These are phyloP conservation scores for Streblospio benedicti DNA, from an alignment of 1,140 invertebrate species.

Conservation along the genomic window DNA sequence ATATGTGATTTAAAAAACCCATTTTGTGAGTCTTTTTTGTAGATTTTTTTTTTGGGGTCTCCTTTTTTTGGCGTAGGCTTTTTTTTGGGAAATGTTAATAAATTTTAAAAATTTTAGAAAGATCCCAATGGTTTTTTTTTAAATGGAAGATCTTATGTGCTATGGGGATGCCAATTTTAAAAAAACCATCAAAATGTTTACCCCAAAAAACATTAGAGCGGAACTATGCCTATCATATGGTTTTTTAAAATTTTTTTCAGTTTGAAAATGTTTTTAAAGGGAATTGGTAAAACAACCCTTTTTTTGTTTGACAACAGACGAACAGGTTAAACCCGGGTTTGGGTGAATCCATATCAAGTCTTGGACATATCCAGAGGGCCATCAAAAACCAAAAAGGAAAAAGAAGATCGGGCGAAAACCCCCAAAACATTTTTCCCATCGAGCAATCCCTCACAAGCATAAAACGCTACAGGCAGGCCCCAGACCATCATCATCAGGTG, in stretches of 20 bases:
- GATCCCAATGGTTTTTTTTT: not conserved
- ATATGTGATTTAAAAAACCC: constrained; percentile 64
- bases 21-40: constrained; percentile 25
- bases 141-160: no score
- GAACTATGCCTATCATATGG: no score
- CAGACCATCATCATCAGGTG: constrained; percentile 95
- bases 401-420: constrained; percentile 92
- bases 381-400: constrained; percentile 96
- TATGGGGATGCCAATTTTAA: no score
- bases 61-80: not conserved
- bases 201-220: no score
- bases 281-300: no score
- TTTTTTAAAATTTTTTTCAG: no score
- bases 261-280: no score
- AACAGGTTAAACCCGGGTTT: constrained; percentile 95
- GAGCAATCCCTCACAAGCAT: constrained; percentile 96
- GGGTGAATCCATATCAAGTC: constrained; percentile 98
- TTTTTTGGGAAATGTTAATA: constrained; percentile 7
- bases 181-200: no score
- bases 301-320: no score
- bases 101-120: constrained; percentile 2
- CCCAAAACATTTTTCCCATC: constrained; percentile 96
- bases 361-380: constrained; percentile 94
- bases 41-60: not conserved
- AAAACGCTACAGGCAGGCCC: constrained; percentile 88